Base-by-base conservation (phyloP, 2,797 vertebrate species). In the Sebastiscus albofasciatus region DNA sequence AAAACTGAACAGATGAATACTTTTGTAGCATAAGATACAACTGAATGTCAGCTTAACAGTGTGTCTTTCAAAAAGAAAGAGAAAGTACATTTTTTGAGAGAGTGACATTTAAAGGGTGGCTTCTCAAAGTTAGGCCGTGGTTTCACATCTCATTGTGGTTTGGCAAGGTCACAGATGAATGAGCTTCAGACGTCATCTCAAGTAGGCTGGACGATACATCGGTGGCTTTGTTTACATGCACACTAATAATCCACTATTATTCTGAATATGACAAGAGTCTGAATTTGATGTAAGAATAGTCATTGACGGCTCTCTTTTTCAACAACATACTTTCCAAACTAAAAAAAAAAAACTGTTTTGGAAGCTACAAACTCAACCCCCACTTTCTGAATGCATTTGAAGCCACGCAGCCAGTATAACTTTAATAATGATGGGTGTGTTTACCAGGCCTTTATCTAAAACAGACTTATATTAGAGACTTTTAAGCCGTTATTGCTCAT, bases 141-240 rank as follows among this genome's bases (percentile, higher is more conserved):
- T 70, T 76, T 76, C 76, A 86, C 68, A 58, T 82, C 72, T 76
- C 59, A 46, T 31, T 65, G 71, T 79, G 75, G 75, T 79, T 49
- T 54, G 67, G 56, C 9, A 8, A 12, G 26, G 46, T 20, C 67
- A 61, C 18, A 27, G 68, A 78, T 77, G 71, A 71, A 67, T 24
- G n/a, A 65, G 36, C 58, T 42, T 5, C 2, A 26, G 74, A 74
- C 65, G 74, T 81, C 74, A 84, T 27, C 46, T 33, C 8, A 54
- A 75, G 22, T n/a, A 42, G 68, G 54, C 46, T 6, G 39, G 65
- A 24, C 58, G 13, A 68, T 11, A n/a, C 7, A 5, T 52, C 16
- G 18, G 42, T 18, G 42, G 16, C 42, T 46, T 18, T 18, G 42
- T 46, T 46, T 46, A 46, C 42, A 46, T 46, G 42, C 16, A 46